Evolutionary conservation across 53 echinoderm and acorn worm species (phyloP), one percentile per base, ranked within the genome.

Genomic region (Arbacia lixula): DNA sequence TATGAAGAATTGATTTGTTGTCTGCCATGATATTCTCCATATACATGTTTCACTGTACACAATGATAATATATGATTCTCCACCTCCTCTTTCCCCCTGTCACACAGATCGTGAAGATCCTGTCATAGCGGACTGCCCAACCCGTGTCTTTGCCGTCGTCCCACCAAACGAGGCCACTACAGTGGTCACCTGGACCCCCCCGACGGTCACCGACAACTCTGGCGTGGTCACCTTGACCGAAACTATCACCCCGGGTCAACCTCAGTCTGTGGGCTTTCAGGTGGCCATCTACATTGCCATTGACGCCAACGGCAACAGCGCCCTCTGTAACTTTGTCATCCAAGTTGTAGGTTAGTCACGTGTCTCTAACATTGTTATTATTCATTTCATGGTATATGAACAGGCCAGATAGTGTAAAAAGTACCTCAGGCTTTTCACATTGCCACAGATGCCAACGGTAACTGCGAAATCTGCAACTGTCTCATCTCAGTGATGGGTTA

Each of bases 161-260:
- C 19, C 29, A 31, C 82, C 82, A 12, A 33, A 63, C 3, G 82
- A 17, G 1, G 64, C n/a, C 1, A 81, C 34, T 35, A 30, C 20
- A 8, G 40, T 81, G 0, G 86, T 90, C 53, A 53, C 61, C 12
- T 90, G 90, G 90, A 86, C 82, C 5, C 60, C 72, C 4, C 90
- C 90, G 21, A 71, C 86, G 3, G 90, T 54, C 11, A 86, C 72
- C 0, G 90, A 90, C 63, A 90, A 90, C 72, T 80, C 85, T 55
- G 85, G 90, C 22, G 1, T 0, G 0, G 72, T 72, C 8, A 64
- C 43, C 2, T 36, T 91, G 26, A 55, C 76, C 36, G 60, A 50
- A 34, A 49, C 11, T 6, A 1, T 0, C 0, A 22, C 6, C 52
- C 91, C 83, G 12, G 87, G 91, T 24, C 1, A 21, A 1, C 0